phyloP scores from a whole-genome alignment of 2,797 vertebrate species.

The Myripristis murdjan region DNA sequence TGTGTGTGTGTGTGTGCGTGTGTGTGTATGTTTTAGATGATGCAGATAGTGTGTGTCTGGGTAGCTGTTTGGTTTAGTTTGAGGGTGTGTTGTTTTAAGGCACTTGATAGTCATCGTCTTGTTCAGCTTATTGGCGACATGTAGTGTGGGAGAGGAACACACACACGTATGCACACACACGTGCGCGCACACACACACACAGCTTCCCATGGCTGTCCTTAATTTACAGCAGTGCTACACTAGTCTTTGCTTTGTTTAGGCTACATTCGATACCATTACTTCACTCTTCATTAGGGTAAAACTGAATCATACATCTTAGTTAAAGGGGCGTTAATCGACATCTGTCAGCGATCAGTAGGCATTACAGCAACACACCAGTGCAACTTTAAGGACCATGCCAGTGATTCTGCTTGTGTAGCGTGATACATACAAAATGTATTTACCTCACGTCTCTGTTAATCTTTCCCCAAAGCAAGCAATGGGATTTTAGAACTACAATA shows the following conservation, averaged over 20 bases:
- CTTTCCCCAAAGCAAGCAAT: too few relatives aligned
- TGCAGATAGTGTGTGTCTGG: slow-evolving; percentile 72
- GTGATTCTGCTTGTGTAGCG: too few relatives aligned
- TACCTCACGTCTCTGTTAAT: too few relatives aligned
- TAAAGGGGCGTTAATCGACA: too few relatives aligned
- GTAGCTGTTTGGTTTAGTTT: slow-evolving; percentile 69
- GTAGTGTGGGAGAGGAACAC: slow-evolving; percentile 55
- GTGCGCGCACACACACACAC: slow-evolving; percentile 4
- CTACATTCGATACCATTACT: slow-evolving; percentile 8
- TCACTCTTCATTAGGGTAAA: background rate
- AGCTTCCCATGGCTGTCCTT: background rate
- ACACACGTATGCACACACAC: slow-evolving; percentile 27
- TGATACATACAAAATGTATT: too few relatives aligned
- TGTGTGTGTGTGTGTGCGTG: slow-evolving; percentile 1
- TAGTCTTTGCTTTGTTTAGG: slow-evolving; percentile 15
- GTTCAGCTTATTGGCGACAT: slow-evolving; percentile 46
- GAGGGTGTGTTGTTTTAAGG: slow-evolving; percentile 72
- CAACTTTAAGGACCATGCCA: too few relatives aligned
- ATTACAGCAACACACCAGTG: too few relatives aligned
- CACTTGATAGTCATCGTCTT: slow-evolving; percentile 66
- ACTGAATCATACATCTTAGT: too few relatives aligned
- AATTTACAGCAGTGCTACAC: slow-evolving; percentile 1
- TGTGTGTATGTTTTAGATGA: slow-evolving; percentile 66
- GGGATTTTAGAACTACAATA: too few relatives aligned
- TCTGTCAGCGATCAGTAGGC: too few relatives aligned